Evolutionary conservation across 2,888 invertebrate species (phyloP).

Genomic region (Xanthorhoe spadicearia): DNA sequence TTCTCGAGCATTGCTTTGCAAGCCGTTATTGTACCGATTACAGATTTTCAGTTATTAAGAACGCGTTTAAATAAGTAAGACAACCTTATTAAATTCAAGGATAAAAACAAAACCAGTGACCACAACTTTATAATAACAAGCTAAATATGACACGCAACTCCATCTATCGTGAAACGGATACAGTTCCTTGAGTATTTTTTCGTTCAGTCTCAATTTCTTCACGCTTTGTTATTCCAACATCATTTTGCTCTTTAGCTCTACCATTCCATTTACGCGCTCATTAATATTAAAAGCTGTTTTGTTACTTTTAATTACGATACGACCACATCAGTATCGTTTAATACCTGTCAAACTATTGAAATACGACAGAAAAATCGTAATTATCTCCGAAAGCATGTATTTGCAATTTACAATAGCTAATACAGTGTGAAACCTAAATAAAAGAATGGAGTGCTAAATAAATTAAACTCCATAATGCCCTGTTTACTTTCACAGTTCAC

Average conservation of each 20-base stretch:
- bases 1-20: slow-evolving; percentile 54
- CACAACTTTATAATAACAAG: slow-evolving; percentile 1
- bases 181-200: slow-evolving; percentile 40
- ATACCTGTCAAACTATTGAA: slow-evolving; percentile 29
- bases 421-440: slow-evolving; percentile 44
- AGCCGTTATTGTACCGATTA: slow-evolving; percentile 50
- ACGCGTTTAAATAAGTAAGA: background rate
- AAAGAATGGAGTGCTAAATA: slow-evolving; percentile 55
- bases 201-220: slow-evolving; percentile 37
- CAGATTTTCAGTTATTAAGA: slow-evolving; percentile 10
- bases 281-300: slow-evolving; percentile 39
- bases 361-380: slow-evolving; percentile 23
- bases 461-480: slow-evolving; percentile 60
- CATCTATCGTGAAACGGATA: slow-evolving; percentile 51
- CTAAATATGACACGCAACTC: slow-evolving; percentile 41
- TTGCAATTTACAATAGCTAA: slow-evolving; percentile 36
- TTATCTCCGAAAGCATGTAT: slow-evolving; percentile 10
- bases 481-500: slow-evolving; percentile 76
- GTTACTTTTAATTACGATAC: slow-evolving; percentile 44
- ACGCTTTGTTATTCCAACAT: slow-evolving; percentile 40
- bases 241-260: slow-evolving; percentile 41
- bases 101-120: too few relatives aligned
- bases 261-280: slow-evolving; percentile 36
- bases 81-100: background rate
- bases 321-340: slow-evolving; percentile 32